Percentiles rank a stretch among this genome's conserved stretches.
These are phyloP conservation scores for Lucifuga dentata DNA, from an alignment of 2,113 vertebrate genomes.

Conservation along the genomic window DNA sequence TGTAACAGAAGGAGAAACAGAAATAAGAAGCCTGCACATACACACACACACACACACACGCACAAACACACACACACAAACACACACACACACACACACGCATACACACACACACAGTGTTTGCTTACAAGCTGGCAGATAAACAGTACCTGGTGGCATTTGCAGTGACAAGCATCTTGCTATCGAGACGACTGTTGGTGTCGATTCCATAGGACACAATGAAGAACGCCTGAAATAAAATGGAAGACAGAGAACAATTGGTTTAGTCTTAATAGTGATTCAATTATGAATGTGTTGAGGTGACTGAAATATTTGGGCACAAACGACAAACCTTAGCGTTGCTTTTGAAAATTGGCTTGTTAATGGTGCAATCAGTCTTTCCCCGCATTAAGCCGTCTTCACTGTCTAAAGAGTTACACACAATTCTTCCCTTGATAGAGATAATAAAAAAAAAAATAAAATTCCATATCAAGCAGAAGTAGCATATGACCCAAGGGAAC, in stretches of 20 bases:
- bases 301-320: background rate
- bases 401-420: constrained; percentile 77
- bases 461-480: background rate
- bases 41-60: background rate
- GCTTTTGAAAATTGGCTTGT: constrained; percentile 84
- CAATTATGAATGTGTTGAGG: too few species aligned
- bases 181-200: constrained; percentile 51
- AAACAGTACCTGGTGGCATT: constrained; percentile 72
- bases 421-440: constrained; percentile 72
- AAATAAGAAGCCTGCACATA: too few species aligned
- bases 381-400: constrained; percentile 25
- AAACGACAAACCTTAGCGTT: constrained; percentile 67
- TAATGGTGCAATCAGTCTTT: constrained; percentile 78
- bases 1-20: constrained; percentile 39
- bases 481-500: background rate
- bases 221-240: constrained; percentile 70
- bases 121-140: background rate
- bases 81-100: rapidly evolving
- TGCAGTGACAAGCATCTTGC: constrained; percentile 61
- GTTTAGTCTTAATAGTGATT: too few species aligned
- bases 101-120: background rate
- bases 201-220: constrained; percentile 75
- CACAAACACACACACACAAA: background rate
- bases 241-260: background rate
- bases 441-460: constrained; percentile 9